Evolutionary conservation across 2,113 vertebrate species (phyloP).

Genomic region (Serinus canaria): DNA sequence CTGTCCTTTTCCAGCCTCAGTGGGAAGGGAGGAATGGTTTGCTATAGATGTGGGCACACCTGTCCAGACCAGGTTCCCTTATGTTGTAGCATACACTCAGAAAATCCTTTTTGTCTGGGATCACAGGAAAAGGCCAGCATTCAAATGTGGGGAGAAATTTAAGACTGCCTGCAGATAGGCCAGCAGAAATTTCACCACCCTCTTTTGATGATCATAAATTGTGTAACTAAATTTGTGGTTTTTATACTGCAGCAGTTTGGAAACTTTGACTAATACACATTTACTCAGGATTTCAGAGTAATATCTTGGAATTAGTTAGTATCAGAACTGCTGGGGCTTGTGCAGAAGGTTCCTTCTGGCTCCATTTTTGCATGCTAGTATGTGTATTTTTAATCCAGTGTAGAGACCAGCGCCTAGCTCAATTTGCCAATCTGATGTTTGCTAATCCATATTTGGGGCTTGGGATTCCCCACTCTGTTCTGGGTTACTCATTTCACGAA

Average conservation of each 20-base stretch:
- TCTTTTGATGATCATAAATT: background rate
- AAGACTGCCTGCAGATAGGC: background rate
- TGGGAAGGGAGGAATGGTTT: background rate
- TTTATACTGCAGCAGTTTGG: background rate
- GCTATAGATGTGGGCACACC: background rate
- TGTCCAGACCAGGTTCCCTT: background rate
- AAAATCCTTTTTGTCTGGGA: background rate
- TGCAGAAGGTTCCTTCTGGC: background rate
- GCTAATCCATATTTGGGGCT: background rate
- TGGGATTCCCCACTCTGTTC: background rate
- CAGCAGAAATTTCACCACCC: background rate
- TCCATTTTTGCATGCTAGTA: background rate
- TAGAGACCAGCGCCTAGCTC: background rate
- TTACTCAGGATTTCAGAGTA: background rate
- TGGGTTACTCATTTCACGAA: background rate
- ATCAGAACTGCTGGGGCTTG: background rate
- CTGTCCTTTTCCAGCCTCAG: background rate
- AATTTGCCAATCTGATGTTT: background rate
- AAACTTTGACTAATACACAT: background rate
- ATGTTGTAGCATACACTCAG: accelerated
- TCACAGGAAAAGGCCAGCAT: background rate
- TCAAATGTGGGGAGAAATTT: background rate
- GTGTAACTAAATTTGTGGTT: background rate
- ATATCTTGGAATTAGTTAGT: background rate
- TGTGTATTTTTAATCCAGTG: background rate